Evolutionary conservation across 2,888 invertebrate species (phyloP).

Genomic region (Tiliacea aurago): DNA sequence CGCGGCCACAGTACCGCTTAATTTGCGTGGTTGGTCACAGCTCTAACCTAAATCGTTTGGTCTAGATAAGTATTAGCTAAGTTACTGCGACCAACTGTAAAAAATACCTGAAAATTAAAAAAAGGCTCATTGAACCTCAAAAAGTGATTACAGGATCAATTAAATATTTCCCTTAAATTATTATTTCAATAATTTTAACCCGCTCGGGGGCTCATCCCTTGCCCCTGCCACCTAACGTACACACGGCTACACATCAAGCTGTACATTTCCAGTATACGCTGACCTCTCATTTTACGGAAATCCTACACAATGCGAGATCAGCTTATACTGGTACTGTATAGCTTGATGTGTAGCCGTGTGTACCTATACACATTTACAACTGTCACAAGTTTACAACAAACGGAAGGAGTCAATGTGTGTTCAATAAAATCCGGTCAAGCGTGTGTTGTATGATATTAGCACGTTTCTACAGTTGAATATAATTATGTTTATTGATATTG

Average conservation of each 20-base stretch:
- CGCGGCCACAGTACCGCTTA: too few species aligned
- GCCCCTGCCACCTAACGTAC: too few species aligned
- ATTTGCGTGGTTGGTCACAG: too few species aligned
- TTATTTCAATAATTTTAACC: background rate
- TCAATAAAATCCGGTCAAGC: constrained; percentile 60
- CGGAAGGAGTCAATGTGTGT: constrained; percentile 68
- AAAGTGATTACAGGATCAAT: background rate
- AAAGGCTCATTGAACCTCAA: background rate
- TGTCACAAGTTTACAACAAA: constrained; percentile 64
- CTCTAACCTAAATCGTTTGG: background rate
- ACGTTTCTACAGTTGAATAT: constrained; percentile 10
- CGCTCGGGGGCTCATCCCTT: constrained; percentile 31
- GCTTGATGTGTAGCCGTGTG: too few species aligned
- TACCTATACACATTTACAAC: too few species aligned
- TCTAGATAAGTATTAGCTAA: background rate
- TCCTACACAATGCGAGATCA: too few species aligned
- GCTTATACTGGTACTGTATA: too few species aligned
- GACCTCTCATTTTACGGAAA: too few species aligned
- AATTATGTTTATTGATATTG: constrained; percentile 7
- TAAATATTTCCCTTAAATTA: background rate
- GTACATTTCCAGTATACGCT: too few species aligned
- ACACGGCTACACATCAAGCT: too few species aligned
- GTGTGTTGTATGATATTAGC: constrained; percentile 39
- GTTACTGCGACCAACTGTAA: background rate
- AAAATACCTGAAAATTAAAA: too few species aligned